Base-by-base conservation (phyloP, 2,797 vertebrate species). In the Staurois parvus region DNA sequence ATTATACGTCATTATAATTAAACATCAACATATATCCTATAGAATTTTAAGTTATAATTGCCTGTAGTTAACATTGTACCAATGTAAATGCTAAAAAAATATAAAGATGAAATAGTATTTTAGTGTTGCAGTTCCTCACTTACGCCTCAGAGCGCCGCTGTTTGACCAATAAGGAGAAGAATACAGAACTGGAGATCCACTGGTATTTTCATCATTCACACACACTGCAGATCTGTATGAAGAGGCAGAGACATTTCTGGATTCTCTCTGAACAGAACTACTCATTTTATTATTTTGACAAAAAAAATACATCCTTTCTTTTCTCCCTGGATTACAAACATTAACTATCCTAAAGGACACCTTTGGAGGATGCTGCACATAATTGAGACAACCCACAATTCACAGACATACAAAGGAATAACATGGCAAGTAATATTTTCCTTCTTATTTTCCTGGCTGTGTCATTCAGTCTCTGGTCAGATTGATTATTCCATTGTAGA, bases 61-160 rank as follows among this genome's bases (percentile, higher is more conserved):
- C 17, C 48, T 17, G 2, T 52, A 19, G 1, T 3, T 52, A 0
- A 19, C 1, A 19, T 52, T 19, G 48, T 52, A 52, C 48, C 2
- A 52, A 52, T 52, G 48, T 17, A 52, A 52, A 52, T 2, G 19
- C 17, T 52, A 17, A 52, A 17, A 52, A 52, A 52, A 4, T 4
- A 52, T 17, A 17, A n/a, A n/a, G 48, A 52, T 19, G 19, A 17
- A 52, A 52, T 19, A 19, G 48, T 13, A 52, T 13, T 19, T 17
- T 17, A 42, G 34, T 67, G 24, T 15, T 88, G 90, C 86, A 88
- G 75, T 86, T 89, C 17, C 68, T 40, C 1, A 48, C 87, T 72
- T 84, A 12, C 26, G 80, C 88, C 92, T 92, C 89, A 62, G 81
- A 88, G 91, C 42, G 91, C 52, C 90, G 89, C 91, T 93, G 89